Conservation (phyloP, 1,140 invertebrate genomes). For the Pseudomyrmex flavicornis region DNA sequence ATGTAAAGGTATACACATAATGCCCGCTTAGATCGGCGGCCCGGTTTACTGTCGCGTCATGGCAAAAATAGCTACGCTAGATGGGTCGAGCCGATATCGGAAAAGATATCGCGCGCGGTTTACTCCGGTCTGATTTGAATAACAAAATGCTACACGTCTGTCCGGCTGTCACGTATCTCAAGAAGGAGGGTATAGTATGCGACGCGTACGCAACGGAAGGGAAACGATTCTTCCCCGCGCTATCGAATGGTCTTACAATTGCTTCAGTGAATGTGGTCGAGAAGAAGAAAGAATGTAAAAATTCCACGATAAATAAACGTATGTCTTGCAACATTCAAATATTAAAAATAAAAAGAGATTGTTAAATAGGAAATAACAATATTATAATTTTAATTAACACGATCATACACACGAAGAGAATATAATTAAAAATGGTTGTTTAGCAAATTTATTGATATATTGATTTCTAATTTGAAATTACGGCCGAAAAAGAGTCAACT, state of each 20-base stretch:
- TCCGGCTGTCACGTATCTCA: constrained; percentile 62
- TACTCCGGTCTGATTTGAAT: constrained; percentile 71
- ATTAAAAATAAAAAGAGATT: background rate
- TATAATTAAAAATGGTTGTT: too few species aligned
- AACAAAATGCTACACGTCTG: constrained; percentile 74
- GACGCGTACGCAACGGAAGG: constrained; percentile 18
- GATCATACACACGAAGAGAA: too few species aligned
- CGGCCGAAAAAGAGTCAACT: background rate
- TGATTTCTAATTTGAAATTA: background rate
- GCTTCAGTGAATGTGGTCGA: background rate
- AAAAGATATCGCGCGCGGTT: constrained; percentile 72
- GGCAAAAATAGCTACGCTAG: constrained; percentile 73
- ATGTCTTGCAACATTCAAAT: background rate
- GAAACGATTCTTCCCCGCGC: background rate
- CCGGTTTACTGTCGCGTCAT: constrained; percentile 48
- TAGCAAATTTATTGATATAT: too few species aligned
- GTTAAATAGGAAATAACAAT: background rate
- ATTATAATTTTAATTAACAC: background rate
- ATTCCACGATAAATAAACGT: background rate
- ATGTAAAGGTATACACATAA: constrained; percentile 39
- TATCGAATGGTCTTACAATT: background rate
- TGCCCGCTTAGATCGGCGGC: constrained; percentile 56
- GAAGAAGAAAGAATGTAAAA: background rate
- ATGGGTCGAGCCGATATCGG: constrained; percentile 75
- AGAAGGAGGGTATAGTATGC: constrained; percentile 44